Conservation (phyloP, 92 coral and sea anemone species). For the Isaurus tuberculatus region DNA sequence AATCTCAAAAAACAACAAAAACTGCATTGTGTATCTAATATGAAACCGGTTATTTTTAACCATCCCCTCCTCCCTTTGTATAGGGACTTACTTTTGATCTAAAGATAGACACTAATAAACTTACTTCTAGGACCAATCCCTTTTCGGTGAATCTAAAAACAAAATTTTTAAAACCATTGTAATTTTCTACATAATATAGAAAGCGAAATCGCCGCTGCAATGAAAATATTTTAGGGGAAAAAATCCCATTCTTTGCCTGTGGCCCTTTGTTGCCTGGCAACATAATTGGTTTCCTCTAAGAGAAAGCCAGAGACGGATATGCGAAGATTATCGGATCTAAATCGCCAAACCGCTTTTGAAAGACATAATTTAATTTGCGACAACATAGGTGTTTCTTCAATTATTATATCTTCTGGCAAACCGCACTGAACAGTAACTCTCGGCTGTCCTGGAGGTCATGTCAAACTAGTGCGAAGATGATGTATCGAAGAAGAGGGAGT, state of each 20-base stretch:
- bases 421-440: constrained; percentile 32
- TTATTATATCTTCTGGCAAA: constrained; percentile 29
- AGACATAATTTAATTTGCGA: constrained; percentile 20
- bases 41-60: no score
- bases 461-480: not conserved
- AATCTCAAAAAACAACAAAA: no score
- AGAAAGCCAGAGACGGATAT: constrained; percentile 46
- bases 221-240: not conserved
- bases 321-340: constrained; percentile 30
- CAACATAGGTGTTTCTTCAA: constrained; percentile 44
- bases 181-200: not conserved
- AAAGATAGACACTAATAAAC: no score
- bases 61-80: no score
- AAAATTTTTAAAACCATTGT: no score
- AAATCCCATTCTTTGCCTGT: constrained; percentile 11
- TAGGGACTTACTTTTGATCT: no score
- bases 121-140: no score
- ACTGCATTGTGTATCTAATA: no score
- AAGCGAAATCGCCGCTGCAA: not conserved
- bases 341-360: constrained; percentile 35
- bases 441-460: constrained; percentile 43
- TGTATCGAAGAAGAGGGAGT: not conserved
- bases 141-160: no score
- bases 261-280: constrained; percentile 27
- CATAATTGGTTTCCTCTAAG: constrained; percentile 36